Evolutionary conservation across 2,888 invertebrate genomes (phyloP).

Genomic region (Phortica okadai): DNA sequence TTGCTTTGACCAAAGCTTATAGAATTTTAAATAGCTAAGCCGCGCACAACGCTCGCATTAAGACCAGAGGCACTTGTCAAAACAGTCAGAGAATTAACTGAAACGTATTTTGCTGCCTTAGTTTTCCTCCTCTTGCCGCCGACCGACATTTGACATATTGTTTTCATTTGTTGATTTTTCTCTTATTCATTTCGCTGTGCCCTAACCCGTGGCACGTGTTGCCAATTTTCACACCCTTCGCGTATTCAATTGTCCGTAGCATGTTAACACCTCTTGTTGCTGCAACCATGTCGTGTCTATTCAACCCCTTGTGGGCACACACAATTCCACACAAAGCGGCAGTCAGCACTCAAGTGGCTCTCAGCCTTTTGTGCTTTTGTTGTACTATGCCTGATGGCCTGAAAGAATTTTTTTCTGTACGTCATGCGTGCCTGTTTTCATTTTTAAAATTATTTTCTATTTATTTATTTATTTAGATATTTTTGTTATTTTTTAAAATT

Average conservation of each 20-base stretch:
- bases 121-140: conserved; percentile 40
- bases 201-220: conserved; percentile 62
- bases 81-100: conserved; percentile 54
- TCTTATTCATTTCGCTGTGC: not conserved
- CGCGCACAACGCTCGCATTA: conserved; percentile 66
- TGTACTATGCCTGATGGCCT: conserved; percentile 13
- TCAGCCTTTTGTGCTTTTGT: conserved; percentile 35
- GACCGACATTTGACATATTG: conserved; percentile 73
- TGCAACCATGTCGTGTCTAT: not conserved
- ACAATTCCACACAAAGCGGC: conserved; percentile 27
- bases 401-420: not conserved
- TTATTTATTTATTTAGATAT: conserved; percentile 56
- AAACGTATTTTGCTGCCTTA: conserved; percentile 45
- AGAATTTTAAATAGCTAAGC: conserved; percentile 56
- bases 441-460: conserved; percentile 61
- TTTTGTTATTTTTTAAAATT: conserved; percentile 59
- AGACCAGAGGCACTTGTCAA: conserved; percentile 75
- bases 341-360: conserved; percentile 33
- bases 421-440: conserved; percentile 52
- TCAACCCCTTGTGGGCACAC: conserved; percentile 18
- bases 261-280: conserved; percentile 62
- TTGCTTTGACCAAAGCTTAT: conserved; percentile 39
- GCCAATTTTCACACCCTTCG: conserved; percentile 71
- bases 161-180: conserved; percentile 45
- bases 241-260: conserved; percentile 64